These are phyloP conservation scores for Barypeithes pellucidus DNA, from an alignment of 2,888 invertebrate genomes.

Conservation along the genomic window DNA sequence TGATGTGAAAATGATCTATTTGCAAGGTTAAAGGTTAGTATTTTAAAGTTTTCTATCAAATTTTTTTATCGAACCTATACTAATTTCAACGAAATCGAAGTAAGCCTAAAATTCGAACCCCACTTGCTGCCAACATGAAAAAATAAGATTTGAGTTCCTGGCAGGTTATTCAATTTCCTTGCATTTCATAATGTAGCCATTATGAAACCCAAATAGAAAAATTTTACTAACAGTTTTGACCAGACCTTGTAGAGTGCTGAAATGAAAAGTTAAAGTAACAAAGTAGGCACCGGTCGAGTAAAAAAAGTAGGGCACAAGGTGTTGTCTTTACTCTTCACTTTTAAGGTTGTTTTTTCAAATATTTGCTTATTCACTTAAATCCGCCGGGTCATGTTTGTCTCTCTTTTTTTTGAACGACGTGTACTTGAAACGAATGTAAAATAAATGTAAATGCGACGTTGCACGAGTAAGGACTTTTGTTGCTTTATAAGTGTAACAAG, in stretches of 20 bases:
- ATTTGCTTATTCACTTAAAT: constrained; percentile 3
- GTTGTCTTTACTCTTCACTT: constrained; percentile 14
- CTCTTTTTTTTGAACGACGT: neutral
- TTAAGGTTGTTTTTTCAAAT: neutral
- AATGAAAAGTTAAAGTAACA: constrained; percentile 17
- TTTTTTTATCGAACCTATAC: no score
- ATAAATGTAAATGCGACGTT: neutral
- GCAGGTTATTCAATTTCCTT: no score
- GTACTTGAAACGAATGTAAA: neutral
- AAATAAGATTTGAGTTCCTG: no score
- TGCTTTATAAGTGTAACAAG: neutral
- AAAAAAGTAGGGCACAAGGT: constrained; percentile 19
- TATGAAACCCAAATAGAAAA: no score
- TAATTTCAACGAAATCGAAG: no score
- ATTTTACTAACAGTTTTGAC: neutral
- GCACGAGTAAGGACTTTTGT: neutral
- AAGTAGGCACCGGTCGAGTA: constrained; percentile 19
- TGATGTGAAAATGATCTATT: no score
- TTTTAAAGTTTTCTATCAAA: no score
- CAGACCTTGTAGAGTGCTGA: neutral
- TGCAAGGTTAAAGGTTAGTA: no score
- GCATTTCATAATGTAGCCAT: no score
- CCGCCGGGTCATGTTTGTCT: neutral
- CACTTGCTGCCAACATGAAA: no score
- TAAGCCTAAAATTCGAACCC: no score